Evolutionary conservation across 37 sponge, comb jelly and placozoan species (phyloP).

Genomic region (Agelas oroides): DNA sequence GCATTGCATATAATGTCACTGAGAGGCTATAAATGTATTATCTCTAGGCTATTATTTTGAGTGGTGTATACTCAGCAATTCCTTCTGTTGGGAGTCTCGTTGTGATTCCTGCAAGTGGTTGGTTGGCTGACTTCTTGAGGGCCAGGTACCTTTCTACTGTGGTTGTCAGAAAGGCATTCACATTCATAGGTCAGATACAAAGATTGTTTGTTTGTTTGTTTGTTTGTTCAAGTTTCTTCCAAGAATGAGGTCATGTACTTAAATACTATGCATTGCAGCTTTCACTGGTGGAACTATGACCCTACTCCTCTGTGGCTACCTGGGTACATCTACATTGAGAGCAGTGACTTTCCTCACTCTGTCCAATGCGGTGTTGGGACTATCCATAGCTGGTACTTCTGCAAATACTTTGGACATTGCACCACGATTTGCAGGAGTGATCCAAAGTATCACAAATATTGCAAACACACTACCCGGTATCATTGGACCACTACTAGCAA

Average conservation of each 20-base stretch:
- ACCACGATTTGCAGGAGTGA: slow-evolving; percentile 82
- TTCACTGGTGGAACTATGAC: slow-evolving; percentile 47
- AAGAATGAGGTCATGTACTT: too few species aligned
- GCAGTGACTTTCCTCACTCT: slow-evolving; percentile 70
- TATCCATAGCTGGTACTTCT: slow-evolving; percentile 63
- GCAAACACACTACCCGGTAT: slow-evolving; percentile 84
- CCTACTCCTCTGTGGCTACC: slow-evolving; percentile 79
- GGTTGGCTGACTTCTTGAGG: slow-evolving; percentile 72
- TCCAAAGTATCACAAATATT: slow-evolving; percentile 89
- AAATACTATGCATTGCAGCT: slow-evolving; percentile 54
- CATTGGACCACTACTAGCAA: slow-evolving; percentile 81
- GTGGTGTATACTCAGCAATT: slow-evolving; percentile 85
- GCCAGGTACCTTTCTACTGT: slow-evolving; percentile 52
- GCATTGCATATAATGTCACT: too few species aligned
- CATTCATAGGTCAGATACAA: slow-evolving; percentile 25
- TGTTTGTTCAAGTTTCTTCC: too few species aligned
- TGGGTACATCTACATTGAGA: slow-evolving; percentile 40
- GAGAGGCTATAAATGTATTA: not conserved
- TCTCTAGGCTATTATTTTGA: slow-evolving; percentile 45
- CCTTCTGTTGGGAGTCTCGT: slow-evolving; percentile 59
- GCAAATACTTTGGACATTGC: slow-evolving; percentile 88
- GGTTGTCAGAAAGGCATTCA: slow-evolving; percentile 68
- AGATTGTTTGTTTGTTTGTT: too few species aligned
- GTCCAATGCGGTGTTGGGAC: slow-evolving; percentile 53
- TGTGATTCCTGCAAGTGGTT: slow-evolving; percentile 43